Evolutionary conservation across 2,797 vertebrate species (phyloP).

Genomic region (Serranus cabrilla): DNA sequence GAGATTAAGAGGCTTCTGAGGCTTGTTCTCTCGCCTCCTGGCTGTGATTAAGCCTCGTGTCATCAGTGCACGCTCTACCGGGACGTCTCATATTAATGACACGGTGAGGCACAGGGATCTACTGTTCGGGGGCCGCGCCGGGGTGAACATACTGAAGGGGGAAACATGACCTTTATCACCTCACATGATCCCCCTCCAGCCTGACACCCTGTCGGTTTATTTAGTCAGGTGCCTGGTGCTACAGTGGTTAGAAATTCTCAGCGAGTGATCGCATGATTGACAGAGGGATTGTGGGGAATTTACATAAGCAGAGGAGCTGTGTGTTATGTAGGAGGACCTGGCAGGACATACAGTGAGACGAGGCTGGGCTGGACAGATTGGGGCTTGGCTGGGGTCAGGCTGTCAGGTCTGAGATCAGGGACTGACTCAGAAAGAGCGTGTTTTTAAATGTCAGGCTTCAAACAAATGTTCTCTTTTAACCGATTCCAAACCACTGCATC

Average conservation of each 20-base stretch:
- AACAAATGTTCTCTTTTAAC: slow-evolving; percentile 15
- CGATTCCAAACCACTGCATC: slow-evolving; percentile 16
- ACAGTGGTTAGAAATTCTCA: slow-evolving; percentile 60
- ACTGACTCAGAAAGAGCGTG: slow-evolving; percentile 20
- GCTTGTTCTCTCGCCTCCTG: slow-evolving; percentile 73
- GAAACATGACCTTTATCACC: slow-evolving; percentile 65
- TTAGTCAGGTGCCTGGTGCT: slow-evolving; percentile 75
- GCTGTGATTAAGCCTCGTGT: slow-evolving; percentile 78
- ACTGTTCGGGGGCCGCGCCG: slow-evolving; percentile 59
- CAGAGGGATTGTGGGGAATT: slow-evolving; percentile 56
- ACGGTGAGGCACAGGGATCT: slow-evolving; percentile 54
- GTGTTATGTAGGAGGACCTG: slow-evolving; percentile 61
- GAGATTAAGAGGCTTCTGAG: slow-evolving; percentile 69
- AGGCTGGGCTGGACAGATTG: slow-evolving; percentile 38
- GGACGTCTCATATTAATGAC: slow-evolving; percentile 76
- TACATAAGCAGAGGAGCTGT: slow-evolving; percentile 56
- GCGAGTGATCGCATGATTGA: slow-evolving; percentile 69
- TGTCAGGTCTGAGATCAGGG: slow-evolving; percentile 23
- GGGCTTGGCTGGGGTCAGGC: slow-evolving; percentile 54
- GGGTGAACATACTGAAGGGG: slow-evolving; percentile 56
- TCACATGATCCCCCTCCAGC: slow-evolving; percentile 61
- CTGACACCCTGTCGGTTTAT: slow-evolving; percentile 72
- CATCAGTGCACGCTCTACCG: slow-evolving; percentile 64
- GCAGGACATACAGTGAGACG: slow-evolving; percentile 43
- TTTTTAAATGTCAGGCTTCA: slow-evolving; percentile 51